Evolutionary conservation across 2,888 invertebrate genomes (phyloP), one percentile per base, ranked within the genome.

Genomic region (Horisme vitalbata): DNA sequence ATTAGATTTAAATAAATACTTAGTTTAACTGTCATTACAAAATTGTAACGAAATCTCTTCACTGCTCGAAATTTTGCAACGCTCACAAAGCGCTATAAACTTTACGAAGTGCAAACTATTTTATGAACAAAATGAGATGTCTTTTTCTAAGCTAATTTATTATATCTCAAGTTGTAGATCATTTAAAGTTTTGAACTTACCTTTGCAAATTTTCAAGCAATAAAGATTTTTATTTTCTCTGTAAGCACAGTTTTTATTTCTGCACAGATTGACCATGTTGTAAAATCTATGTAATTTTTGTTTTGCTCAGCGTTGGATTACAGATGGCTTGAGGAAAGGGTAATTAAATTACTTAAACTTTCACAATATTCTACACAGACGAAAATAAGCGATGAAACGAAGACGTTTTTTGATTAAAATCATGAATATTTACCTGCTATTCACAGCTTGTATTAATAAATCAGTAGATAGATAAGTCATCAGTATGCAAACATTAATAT

Each of bases 231-330:
- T 28, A 28, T 38, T 28, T 23, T 37, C 23, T 23, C 9, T 21
- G 13, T 38, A 45, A 60, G 57, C 57, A 61, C 63, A 61, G 41
- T 67, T 66, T n/a, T 64, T 53, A 50, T 62, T 62, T 58, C 36
- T 39, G 45, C 50, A 46, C 49, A 44, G 8, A 23, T 41, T 31
- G 31, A 49, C 45, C 58, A 52, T 57, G 41, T 55, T 55, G 47
- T 39, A 31, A 52, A 62, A 55, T 58, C 56, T 46, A 61, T 67
- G 39, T 63, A 57, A 58, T 80, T 82, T 84, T 81, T 85, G 75
- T 85, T 84, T 78, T 75, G 84, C 85, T 68, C 75, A 72, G 74
- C 86, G 72, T 80, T 75, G 88, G 87, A 89, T 85, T 81, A 80
- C 82, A 89, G 88, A 81, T 84, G 76, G 83, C 86, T 78, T 68